Percentiles rank a stretch among this genome's conserved stretches.
Evolutionary conservation across 2,888 invertebrate genomes (phyloP).

Genomic region (Vandiemenella viatica): DNA sequence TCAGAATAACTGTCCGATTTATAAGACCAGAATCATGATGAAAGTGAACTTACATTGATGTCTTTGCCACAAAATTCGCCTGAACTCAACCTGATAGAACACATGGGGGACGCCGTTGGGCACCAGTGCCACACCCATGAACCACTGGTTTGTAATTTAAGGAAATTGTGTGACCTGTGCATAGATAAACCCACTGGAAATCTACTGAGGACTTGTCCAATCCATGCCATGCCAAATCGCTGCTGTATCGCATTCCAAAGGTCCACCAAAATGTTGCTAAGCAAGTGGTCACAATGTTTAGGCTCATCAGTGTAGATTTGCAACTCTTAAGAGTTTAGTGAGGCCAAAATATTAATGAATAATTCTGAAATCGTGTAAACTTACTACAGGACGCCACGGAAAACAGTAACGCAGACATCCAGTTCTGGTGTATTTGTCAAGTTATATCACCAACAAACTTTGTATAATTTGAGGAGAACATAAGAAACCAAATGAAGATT

Average conservation of each 20-base stretch:
- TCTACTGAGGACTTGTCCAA: background rate
- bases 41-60: background rate
- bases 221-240: background rate
- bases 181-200: background rate
- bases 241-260: background rate
- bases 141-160: background rate
- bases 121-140: background rate
- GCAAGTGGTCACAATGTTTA: background rate
- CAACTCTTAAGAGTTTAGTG: too few relatives aligned
- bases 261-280: background rate
- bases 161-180: background rate
- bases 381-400: too few relatives aligned
- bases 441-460: too few relatives aligned
- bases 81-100: background rate
- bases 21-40: background rate
- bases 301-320: background rate
- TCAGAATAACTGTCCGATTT: background rate
- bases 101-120: background rate
- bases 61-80: background rate
- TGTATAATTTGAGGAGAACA: too few relatives aligned
- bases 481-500: too few relatives aligned
- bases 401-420: too few relatives aligned
- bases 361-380: too few relatives aligned
- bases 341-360: too few relatives aligned
- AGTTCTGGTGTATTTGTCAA: too few relatives aligned